Base-by-base conservation (phyloP, 1,140 invertebrate genomes). In the Drosophila lowei region DNA sequence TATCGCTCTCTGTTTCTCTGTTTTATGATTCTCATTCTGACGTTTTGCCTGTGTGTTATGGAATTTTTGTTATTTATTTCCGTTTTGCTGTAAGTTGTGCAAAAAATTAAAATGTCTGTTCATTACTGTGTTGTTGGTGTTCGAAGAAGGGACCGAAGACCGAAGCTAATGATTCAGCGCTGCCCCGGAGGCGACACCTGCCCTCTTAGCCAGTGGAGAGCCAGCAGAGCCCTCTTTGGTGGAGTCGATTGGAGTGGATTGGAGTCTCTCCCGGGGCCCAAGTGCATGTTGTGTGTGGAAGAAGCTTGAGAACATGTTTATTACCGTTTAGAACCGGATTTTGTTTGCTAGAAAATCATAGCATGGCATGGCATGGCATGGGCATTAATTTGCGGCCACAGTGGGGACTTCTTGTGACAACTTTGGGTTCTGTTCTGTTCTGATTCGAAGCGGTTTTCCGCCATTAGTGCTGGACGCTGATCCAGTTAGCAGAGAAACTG, bases 301-400 rank as follows among this genome's bases (percentile, higher is more conserved):
- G 34, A 50, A 52, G 54, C 38, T 52, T 49, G 54, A 49, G 38
- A 65, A 85, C 77, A 57, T 68, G 72, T 79, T 72, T 75, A 76
- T 66, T 67, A 76, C 76, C 72, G 75, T 84, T 85, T 84, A 57
- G 77, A 85, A 85, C 81, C 81, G 81, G 81, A 85, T 85, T 86
- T 71, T 25, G 65, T 46, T 30, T 44, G 34, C 50, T 46, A 58
- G 59, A 46, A 67, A 77, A 67, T 64, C 53, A 54, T 58, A 38
- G 34, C 34, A 38, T 38, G 34, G 34, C 34, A 38, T 34, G 30
- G 30, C 30, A 34, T 56, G n/a, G 43, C 56, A 65, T 71, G 59
- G 71, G 34, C 60, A 73, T 73, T 73, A 59, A 63, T 60, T 60
- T 68, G 70, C 67, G 65, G 75, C 48, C 73, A 75, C 75, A 77